Evolutionary conservation across 1,140 invertebrate species (phyloP), one percentile per base, ranked within the genome.

Genomic region (Cydia pomonella): DNA sequence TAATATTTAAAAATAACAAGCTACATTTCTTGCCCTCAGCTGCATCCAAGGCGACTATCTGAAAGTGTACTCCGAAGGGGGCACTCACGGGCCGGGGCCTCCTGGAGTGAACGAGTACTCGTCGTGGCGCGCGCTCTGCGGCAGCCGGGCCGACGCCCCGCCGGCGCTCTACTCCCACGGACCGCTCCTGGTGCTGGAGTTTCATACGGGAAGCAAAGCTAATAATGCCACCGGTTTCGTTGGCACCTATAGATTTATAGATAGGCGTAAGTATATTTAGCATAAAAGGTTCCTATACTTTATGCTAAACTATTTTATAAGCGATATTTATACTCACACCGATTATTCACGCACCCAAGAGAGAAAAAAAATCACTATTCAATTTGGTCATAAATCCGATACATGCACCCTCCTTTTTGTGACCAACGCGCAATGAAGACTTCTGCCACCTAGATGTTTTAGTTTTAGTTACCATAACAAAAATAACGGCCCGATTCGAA

Each of bases 131-230:
- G 93, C 96, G 62, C 92, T 97, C 16, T 98, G 97, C 86, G 97
- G 97, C 62, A 95, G 95, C 78, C 93, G 96, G 75, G 87, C 89
- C 38, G 95, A 97, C 85, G 94, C 97, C 73, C 96, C 96, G 27
- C 95, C 95, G 81, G 95, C 96, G 9, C 91, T 97, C 75, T 97
- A 97, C 93, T 97, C 96, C n/a, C 96, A 96, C 12, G 95, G 95
- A 75, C 95, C 96, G 0, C 94, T 94, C 59, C 94, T 98, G 33
- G 95, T 97, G 25, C 93, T 98, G 77, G 97, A 98, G 88, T 95
- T 98, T 79, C 97, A 97, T 83, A 94, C 93, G 1, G 91, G 86
- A 29, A 73, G 74, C 7, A 91, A 87, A 59, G 64, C 74, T 1
- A 94, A 95, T 4, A 97, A 96, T 87, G 94, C 95, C 59, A 95